Percentiles rank a stretch among this genome's conserved stretches.
Conservation (phyloP, 2,113 vertebrate species). For the Zeus faber region DNA sequence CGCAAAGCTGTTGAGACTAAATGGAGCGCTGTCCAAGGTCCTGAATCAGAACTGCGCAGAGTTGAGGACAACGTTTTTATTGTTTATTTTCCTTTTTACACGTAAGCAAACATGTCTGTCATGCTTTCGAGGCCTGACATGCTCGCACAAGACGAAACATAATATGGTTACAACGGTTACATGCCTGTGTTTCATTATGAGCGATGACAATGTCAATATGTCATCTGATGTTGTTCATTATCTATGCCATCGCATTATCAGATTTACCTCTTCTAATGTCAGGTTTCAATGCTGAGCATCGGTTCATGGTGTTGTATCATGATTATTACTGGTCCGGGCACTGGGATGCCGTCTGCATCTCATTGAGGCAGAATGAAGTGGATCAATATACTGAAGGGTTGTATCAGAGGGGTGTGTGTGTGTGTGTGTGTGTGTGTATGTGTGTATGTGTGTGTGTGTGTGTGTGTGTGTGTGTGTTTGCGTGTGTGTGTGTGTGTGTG, state of each 20-base stretch:
- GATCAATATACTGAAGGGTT: slow-evolving; percentile 79
- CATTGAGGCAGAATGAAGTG: slow-evolving; percentile 67
- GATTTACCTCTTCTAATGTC: slow-evolving; percentile 63
- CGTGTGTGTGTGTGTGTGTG: neutral
- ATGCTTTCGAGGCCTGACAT: too few species aligned
- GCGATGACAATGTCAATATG: slow-evolving; percentile 60
- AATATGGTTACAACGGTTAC: too few species aligned
- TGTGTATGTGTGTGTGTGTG: neutral
- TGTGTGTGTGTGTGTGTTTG: neutral
- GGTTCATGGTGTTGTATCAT: slow-evolving; percentile 61
- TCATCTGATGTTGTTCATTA: slow-evolving; percentile 70
- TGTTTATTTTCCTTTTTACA: too few species aligned
- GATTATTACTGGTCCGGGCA: slow-evolving; percentile 63
- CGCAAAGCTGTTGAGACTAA: slow-evolving; percentile 34
- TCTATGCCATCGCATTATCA: slow-evolving; percentile 55
- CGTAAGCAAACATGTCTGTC: too few species aligned
- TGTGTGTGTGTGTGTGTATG: slow-evolving; percentile 32
- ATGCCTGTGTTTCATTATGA: slow-evolving; percentile 56
- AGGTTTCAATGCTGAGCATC: slow-evolving; percentile 45
- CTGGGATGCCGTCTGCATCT: slow-evolving; percentile 70
- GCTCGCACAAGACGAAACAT: too few species aligned
- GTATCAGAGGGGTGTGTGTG: slow-evolving; percentile 47
- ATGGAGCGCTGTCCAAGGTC: slow-evolving; percentile 49
- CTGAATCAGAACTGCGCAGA: slow-evolving; percentile 20
- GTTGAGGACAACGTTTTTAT: too few species aligned